Evolutionary conservation across 2,797 vertebrate genomes (phyloP).

Genomic region (Paratrypauchen microcephalus): DNA sequence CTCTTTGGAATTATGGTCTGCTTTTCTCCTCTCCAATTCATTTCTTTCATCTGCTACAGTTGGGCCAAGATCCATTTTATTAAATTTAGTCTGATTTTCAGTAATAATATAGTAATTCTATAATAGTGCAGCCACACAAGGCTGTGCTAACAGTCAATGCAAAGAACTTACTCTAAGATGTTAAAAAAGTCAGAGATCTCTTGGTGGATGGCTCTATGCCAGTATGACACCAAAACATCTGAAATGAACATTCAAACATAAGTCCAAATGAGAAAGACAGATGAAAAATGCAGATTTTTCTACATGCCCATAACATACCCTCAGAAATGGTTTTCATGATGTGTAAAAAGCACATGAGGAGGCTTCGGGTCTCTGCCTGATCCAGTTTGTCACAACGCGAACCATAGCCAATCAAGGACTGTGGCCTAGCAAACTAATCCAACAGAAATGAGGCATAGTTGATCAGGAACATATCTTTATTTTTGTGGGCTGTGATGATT

Average conservation of each 20-base stretch:
- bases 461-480: neutral
- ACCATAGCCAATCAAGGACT: slow-evolving; percentile 94
- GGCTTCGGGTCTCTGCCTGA: slow-evolving; percentile 94
- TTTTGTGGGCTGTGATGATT: neutral
- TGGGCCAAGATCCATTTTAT: slow-evolving; percentile 34
- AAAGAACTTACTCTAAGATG: slow-evolving; percentile 93
- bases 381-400: slow-evolving; percentile 97
- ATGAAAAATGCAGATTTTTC: neutral
- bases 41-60: slow-evolving; percentile 52
- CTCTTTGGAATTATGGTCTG: slow-evolving; percentile 35
- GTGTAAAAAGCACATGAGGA: slow-evolving; percentile 97
- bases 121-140: slow-evolving; percentile 10
- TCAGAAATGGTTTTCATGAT: slow-evolving; percentile 99
- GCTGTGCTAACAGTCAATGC: slow-evolving; percentile 2
- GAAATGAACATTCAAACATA: slow-evolving; percentile 38
- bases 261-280: neutral
- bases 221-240: slow-evolving; percentile 96
- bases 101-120: neutral
- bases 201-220: slow-evolving; percentile 92
- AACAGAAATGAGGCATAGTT: slow-evolving; percentile 15
- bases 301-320: slow-evolving; percentile 70
- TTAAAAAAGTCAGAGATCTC: slow-evolving; percentile 98
- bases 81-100: slow-evolving; percentile 2
- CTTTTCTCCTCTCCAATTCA: slow-evolving; percentile 44
- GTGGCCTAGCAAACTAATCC: slow-evolving; percentile 87